phyloP scores from a whole-genome alignment of 2,888 invertebrate genomes.

The Palloptera scutellata region DNA sequence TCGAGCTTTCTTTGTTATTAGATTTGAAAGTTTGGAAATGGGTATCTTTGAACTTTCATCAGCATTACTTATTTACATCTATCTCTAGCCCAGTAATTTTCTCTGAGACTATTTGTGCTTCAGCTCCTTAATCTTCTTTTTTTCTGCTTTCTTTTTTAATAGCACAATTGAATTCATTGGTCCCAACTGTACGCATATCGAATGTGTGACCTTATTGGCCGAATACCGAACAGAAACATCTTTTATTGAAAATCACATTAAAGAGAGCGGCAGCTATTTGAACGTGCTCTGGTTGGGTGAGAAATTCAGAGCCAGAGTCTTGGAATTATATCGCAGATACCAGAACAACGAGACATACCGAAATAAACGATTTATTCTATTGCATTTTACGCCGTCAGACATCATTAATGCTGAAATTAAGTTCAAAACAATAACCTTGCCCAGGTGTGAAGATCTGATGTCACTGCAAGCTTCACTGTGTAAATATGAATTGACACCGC shows the following conservation, averaged over 20 bases:
- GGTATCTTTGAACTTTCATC: too few relatives aligned
- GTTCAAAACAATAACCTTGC: slow-evolving; percentile 70
- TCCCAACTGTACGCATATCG: slow-evolving; percentile 37
- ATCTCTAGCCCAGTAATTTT: too few relatives aligned
- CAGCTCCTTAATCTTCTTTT: too few relatives aligned
- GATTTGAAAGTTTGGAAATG: too few relatives aligned
- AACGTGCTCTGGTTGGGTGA: slow-evolving; percentile 76
- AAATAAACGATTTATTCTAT: slow-evolving; percentile 66
- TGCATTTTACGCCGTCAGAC: slow-evolving; percentile 75
- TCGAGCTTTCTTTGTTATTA: too few relatives aligned
- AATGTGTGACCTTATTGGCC: slow-evolving; percentile 67
- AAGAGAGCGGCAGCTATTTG: slow-evolving; percentile 67
- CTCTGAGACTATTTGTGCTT: too few relatives aligned
- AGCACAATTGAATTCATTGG: slow-evolving; percentile 40
- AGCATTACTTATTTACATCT: too few relatives aligned
- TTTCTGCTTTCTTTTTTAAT: background rate
- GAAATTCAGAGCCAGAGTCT: slow-evolving; percentile 65
- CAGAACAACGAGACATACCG: slow-evolving; percentile 25
- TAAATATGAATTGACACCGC: slow-evolving; percentile 73
- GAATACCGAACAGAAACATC: slow-evolving; percentile 66
- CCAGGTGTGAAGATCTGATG: slow-evolving; percentile 67
- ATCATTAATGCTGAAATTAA: slow-evolving; percentile 66
- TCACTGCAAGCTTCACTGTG: slow-evolving; percentile 64
- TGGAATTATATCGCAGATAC: slow-evolving; percentile 55
- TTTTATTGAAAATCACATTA: slow-evolving; percentile 70